Percentiles rank a stretch among this genome's conserved stretches.
These are phyloP conservation scores for Oscheius sp. DNA, from an alignment of 2,888 invertebrate genomes.

Conservation along the genomic window DNA sequence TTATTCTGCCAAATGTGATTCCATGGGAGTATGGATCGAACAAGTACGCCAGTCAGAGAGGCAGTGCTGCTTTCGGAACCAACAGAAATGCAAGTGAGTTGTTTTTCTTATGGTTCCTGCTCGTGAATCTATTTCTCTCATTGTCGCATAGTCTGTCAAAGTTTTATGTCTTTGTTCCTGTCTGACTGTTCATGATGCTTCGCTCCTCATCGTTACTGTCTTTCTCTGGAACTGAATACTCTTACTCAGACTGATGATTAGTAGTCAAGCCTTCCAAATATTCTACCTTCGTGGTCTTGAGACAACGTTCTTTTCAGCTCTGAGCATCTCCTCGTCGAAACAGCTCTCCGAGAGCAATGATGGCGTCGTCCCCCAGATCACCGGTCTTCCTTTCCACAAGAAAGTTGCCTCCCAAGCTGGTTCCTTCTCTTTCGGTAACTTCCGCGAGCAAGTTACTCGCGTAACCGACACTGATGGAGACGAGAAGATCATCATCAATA, in stretches of 20 bases:
- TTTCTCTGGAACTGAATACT: neutral
- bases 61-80: conserved; percentile 60
- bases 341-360: conserved; percentile 54
- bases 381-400: conserved; percentile 56
- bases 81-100: conserved; percentile 57
- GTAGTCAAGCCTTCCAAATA: too few relatives aligned
- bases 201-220: neutral
- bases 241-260: too few relatives aligned
- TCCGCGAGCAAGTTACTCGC: conserved; percentile 62
- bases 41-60: conserved; percentile 68
- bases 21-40: conserved; percentile 71
- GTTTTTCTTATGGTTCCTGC: neutral
- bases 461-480: conserved; percentile 58
- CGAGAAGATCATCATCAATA: conserved; percentile 55
- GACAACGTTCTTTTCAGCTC: conserved; percentile 42
- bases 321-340: conserved; percentile 55
- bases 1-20: conserved; percentile 60
- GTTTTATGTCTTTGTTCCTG: neutral
- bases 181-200: neutral
- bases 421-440: conserved; percentile 58
- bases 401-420: conserved; percentile 60
- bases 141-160: too few relatives aligned
- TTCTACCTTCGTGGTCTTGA: too few relatives aligned
- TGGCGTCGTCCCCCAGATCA: conserved; percentile 55
- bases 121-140: too few relatives aligned